These are phyloP conservation scores for Cacoxenus indagator DNA, from an alignment of 2,888 invertebrate species.

Conservation along the genomic window DNA sequence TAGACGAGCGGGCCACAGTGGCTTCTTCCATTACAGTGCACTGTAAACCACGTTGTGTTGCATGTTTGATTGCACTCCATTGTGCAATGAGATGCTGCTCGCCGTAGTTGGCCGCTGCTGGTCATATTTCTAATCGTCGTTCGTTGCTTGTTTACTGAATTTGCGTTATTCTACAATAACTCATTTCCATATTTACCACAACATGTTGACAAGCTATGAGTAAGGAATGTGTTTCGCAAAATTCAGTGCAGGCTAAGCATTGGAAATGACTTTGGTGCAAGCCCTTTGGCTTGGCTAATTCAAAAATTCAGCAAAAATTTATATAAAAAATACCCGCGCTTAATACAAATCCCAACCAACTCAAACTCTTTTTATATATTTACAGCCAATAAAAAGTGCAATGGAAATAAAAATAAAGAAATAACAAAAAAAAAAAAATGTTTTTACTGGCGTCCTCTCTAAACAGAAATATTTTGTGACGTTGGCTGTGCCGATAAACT, in stretches of 20 bases:
- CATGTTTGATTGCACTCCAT: constrained; percentile 16
- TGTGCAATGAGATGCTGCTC: neutral
- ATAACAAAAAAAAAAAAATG: constrained; percentile 9
- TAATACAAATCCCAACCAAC: neutral
- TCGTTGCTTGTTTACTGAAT: neutral
- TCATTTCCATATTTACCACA: neutral
- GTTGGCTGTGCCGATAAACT: neutral
- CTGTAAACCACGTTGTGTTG: constrained; percentile 8
- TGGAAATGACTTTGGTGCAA: too few relatives aligned
- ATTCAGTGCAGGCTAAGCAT: neutral
- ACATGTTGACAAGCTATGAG: neutral
- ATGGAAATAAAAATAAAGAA: neutral
- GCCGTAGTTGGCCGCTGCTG: neutral
- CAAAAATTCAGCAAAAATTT: neutral
- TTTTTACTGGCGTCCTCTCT: neutral
- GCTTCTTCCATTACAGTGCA: too few relatives aligned
- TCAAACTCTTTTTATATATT: neutral
- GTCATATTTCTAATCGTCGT: constrained; percentile 1
- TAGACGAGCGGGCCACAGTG: too few relatives aligned
- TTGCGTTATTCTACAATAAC: neutral
- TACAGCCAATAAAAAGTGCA: neutral
- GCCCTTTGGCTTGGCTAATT: neutral
- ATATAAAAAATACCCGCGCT: too few relatives aligned
- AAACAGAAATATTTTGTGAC: neutral
- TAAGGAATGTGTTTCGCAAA: neutral